Base-by-base conservation (phyloP, 2,797 vertebrate species). In the Aselliscus stoliczkanus region DNA sequence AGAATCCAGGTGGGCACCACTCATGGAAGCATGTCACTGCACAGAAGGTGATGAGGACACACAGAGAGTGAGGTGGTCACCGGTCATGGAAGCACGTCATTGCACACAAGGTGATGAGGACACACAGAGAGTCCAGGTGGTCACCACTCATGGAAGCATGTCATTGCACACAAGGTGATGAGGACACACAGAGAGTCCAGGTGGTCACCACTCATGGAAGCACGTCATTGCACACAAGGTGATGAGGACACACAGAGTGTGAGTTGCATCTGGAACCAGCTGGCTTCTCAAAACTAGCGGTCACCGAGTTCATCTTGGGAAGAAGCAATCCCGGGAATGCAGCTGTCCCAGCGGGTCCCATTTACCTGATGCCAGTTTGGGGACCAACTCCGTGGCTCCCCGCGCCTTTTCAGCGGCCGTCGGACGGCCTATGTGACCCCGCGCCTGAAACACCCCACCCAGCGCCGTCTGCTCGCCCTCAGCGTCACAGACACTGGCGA, bases 351-450 rank as follows among this genome's bases (percentile, higher is more conserved):
- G 97, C 20, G 0, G 93, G 95, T 95, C 97, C 96, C 97, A 97
- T 98, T 98, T 98, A 93, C 95, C 97, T 98, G 94, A 58, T 96
- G 97, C 97, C 93, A 91, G 96, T 97, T 97, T 97, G 97, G 94
- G 90, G 98, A 88, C 67, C 97, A 98, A 97, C 97, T 97, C 98
- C 97, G 97, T 97, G 97, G 96, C 96, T 97, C 97, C 95, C 96
- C 96, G 97, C 97, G 98, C 97, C 97, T 98, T 98, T 96, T 98
- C 97, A 97, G 76, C 97, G 98, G 77, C 90, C 93, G 93, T 98
- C 97, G 97, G 96, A 97, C 97, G 98, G 98, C 97, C 97, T 97
- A 96, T 97, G 95, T 98, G 98, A 97, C 97, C 95, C 97, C 95
- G 90, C 92, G 94, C 87, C 93, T 97, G 97, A 96, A 97, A 94